A percentile compares a stretch with the other conserved stretches of the same genome.
phyloP scores from a whole-genome alignment of 2,888 invertebrate genomes.

The Parthenolecanium corni region DNA sequence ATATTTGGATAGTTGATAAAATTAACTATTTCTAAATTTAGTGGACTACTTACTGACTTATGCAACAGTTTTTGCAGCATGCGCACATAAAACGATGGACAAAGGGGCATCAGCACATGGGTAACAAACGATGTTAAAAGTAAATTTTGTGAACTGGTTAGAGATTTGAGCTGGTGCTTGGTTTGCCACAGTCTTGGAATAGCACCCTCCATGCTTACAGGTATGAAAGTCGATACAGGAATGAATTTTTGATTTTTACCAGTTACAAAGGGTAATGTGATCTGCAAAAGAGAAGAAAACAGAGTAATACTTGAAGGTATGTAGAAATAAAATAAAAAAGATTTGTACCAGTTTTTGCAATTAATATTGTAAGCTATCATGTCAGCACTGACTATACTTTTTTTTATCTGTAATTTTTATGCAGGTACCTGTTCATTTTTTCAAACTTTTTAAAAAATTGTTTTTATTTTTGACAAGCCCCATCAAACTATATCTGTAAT shows the following conservation, averaged over 20 bases:
- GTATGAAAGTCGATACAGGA: conserved; percentile 40
- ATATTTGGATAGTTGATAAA: too few relatives aligned
- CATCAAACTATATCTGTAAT: too few relatives aligned
- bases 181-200: conserved; percentile 48
- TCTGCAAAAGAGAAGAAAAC: conserved; percentile 34
- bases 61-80: conserved; percentile 32
- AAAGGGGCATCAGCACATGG: conserved; percentile 38
- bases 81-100: conserved; percentile 29
- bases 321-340: not conserved
- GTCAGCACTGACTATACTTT: not conserved
- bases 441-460: too few relatives aligned
- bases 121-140: conserved; percentile 43
- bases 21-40: too few relatives aligned
- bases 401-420: not conserved
- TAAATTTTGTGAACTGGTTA: conserved; percentile 42
- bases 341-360: not conserved
- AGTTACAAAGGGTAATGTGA: conserved; percentile 38
- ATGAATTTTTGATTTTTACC: conserved; percentile 37
- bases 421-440: too few relatives aligned
- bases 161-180: conserved; percentile 42
- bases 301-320: too few relatives aligned
- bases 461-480: too few relatives aligned
- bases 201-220: conserved; percentile 46
- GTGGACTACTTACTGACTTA: conserved; percentile 31
- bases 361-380: not conserved